Percentiles rank a stretch among this genome's conserved stretches.
Evolutionary conservation across 2,888 invertebrate species (phyloP).

Genomic region (Spilosoma lubricipeda): DNA sequence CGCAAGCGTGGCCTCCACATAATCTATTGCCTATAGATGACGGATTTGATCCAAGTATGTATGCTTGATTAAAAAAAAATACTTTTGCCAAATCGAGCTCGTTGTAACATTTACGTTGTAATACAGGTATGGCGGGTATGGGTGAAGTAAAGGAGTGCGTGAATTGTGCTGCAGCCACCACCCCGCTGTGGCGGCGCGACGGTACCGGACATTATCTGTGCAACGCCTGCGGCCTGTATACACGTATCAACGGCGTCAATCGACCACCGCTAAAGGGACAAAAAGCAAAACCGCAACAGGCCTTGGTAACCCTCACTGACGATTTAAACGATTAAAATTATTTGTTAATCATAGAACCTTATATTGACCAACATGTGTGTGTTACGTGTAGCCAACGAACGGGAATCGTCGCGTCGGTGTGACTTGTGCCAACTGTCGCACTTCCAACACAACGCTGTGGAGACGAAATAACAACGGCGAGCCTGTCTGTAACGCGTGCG

Average conservation of each 20-base stretch:
- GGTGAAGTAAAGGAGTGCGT: slow-evolving; percentile 94
- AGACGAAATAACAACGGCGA: slow-evolving; percentile 97
- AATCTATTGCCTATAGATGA: slow-evolving; percentile 81
- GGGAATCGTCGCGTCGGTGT: slow-evolving; percentile 90
- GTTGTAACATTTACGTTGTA: background rate
- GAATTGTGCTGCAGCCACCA: slow-evolving; percentile 96
- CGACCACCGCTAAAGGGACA: slow-evolving; percentile 90
- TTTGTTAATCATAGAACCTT: background rate
- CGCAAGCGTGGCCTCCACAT: slow-evolving; percentile 81
- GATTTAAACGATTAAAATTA: background rate
- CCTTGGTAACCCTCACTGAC: slow-evolving; percentile 67
- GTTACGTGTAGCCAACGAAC: slow-evolving; percentile 77
- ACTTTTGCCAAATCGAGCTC: background rate
- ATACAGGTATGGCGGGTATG: slow-evolving; percentile 76
- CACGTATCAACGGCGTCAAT: slow-evolving; percentile 90
- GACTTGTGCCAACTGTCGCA: slow-evolving; percentile 98
- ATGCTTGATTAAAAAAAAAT: background rate
- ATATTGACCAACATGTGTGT: background rate
- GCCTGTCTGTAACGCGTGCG: slow-evolving; percentile 99
- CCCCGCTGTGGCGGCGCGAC: slow-evolving; percentile 99
- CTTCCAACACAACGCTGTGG: slow-evolving; percentile 98
- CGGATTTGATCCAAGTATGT: slow-evolving; percentile 81
- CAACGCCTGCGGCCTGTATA: slow-evolving; percentile 99
- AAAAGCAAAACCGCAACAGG: slow-evolving; percentile 88
- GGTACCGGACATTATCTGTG: slow-evolving; percentile 99